These are phyloP conservation scores for Heliocidaris erythrogramma DNA, from an alignment of 35 echinoderm and acorn worm genomes.

Conservation along the genomic window DNA sequence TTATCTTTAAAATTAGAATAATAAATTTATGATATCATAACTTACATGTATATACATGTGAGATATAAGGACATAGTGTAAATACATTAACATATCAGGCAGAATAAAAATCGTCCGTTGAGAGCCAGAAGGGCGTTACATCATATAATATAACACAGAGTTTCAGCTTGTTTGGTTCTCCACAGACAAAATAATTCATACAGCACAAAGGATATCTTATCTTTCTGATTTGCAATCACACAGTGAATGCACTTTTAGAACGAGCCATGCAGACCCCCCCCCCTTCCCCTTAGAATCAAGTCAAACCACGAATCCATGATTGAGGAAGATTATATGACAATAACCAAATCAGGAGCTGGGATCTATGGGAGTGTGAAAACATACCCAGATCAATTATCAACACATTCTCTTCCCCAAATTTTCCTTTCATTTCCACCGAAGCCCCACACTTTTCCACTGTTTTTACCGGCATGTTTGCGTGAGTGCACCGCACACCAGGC, in stretches of 20 bases:
- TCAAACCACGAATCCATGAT: slow-evolving; percentile 14
- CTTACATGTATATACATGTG: too few relatives aligned
- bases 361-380: slow-evolving; percentile 26
- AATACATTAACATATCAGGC: too few relatives aligned
- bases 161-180: too few relatives aligned
- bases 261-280: not conserved
- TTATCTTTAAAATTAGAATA: too few relatives aligned
- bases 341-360: slow-evolving; percentile 1
- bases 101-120: too few relatives aligned
- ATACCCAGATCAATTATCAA: slow-evolving; percentile 29
- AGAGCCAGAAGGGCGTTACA: too few relatives aligned
- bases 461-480: not conserved
- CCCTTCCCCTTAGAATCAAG: not conserved
- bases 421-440: slow-evolving; percentile 18
- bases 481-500: not conserved
- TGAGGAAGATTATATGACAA: slow-evolving; percentile 40
- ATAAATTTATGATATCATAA: too few relatives aligned
- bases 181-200: too few relatives aligned
- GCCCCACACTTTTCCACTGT: not conserved
- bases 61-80: too few relatives aligned
- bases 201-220: not conserved
- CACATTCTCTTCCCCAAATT: slow-evolving; percentile 14
- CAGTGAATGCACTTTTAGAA: not conserved
- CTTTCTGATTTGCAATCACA: not conserved
- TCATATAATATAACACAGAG: too few relatives aligned